Conservation (phyloP, 2,113 vertebrate species). For the Chlorodrepanis virens region DNA sequence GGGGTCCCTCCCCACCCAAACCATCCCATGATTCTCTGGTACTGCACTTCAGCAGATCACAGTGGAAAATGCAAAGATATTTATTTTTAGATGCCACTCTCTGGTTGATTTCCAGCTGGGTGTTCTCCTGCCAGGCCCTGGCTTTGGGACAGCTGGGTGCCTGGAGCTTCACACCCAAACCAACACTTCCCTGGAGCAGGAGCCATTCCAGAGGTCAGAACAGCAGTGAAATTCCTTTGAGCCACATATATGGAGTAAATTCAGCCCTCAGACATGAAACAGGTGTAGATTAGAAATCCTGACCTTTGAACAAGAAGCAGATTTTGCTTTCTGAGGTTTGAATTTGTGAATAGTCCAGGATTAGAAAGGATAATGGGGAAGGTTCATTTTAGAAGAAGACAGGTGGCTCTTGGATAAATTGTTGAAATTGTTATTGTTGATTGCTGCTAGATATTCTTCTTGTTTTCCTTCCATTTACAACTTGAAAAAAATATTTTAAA, state of each 20-base stretch:
- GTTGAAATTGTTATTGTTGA: neutral
- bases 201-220: neutral
- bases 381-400: neutral
- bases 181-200: fast-evolving
- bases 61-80: neutral
- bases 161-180: neutral
- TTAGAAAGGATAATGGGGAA: neutral
- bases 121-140: fast-evolving
- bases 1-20: too few relatives aligned
- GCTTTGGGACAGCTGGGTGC: fast-evolving
- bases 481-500: too few relatives aligned
- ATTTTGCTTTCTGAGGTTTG: neutral
- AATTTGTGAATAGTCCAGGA: neutral
- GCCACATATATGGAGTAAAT: fast-evolving
- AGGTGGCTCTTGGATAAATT: neutral
- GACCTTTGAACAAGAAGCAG: neutral
- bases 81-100: neutral
- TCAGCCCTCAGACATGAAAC: neutral
- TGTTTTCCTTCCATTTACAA: neutral
- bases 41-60: neutral
- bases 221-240: neutral
- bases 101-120: neutral
- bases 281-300: too few relatives aligned
- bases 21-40: neutral
- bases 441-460: neutral